A percentile compares a stretch with the other conserved stretches of the same genome.
These are phyloP conservation scores for Nansenia antarctica DNA, from an alignment of 2,113 vertebrate species.

Conservation along the genomic window DNA sequence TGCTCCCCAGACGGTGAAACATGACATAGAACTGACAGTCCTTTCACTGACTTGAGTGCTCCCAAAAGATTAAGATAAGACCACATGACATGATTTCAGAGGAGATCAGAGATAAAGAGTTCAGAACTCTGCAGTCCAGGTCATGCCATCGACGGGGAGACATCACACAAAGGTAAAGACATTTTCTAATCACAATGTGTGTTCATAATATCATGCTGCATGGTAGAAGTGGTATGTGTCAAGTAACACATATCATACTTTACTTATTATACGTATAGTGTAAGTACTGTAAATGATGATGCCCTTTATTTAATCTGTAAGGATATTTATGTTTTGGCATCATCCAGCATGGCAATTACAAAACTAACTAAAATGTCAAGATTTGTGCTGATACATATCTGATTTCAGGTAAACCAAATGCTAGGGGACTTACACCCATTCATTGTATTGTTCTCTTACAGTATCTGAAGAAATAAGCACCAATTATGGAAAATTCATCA, in stretches of 20 bases:
- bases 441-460: not conserved
- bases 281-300: too few relatives aligned
- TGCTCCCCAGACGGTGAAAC: not conserved
- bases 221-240: too few relatives aligned
- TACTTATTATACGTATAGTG: too few relatives aligned
- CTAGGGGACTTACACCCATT: too few relatives aligned
- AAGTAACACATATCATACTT: too few relatives aligned
- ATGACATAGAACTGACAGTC: not conserved
- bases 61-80: not conserved
- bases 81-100: not conserved
- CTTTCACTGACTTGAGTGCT: not conserved
- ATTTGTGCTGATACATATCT: too few relatives aligned
- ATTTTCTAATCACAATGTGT: not conserved
- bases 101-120: not conserved
- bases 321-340: too few relatives aligned
- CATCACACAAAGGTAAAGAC: not conserved
- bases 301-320: too few relatives aligned
- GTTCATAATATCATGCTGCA: not conserved
- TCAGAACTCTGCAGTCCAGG: not conserved
- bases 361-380: too few relatives aligned
- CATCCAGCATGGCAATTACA: too few relatives aligned
- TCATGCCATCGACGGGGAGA: not conserved
- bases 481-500: slow-evolving; percentile 50
- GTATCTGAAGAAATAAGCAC: not conserved
- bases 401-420: too few relatives aligned